Evolutionary conservation across 1,140 invertebrate species (phyloP).

Genomic region (Aphidius ervi): DNA sequence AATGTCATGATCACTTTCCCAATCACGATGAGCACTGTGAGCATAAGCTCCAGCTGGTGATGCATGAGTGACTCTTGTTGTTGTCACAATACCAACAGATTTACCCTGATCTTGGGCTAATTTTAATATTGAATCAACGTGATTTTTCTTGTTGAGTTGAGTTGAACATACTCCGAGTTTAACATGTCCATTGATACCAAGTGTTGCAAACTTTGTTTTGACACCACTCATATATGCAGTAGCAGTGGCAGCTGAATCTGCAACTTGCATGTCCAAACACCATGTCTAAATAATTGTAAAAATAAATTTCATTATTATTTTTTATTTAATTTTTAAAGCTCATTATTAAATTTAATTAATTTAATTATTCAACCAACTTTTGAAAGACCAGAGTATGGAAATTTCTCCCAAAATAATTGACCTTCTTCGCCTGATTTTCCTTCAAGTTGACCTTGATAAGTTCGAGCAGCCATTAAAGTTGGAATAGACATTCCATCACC

Average conservation of each 20-base stretch:
- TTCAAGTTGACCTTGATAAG: conserved; percentile 60
- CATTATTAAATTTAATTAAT: too few species aligned
- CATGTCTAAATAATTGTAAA: conserved; percentile 62
- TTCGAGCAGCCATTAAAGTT: conserved; percentile 65
- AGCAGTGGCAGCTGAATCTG: conserved; percentile 78
- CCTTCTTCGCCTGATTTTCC: conserved; percentile 49
- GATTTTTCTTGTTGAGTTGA: conserved; percentile 56
- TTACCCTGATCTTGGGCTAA: conserved; percentile 72
- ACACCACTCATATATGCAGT: conserved; percentile 82
- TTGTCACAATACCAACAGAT: conserved; percentile 66
- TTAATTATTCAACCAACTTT: conserved; percentile 58
- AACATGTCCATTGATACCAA: conserved; percentile 71
- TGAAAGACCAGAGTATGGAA: conserved; percentile 69
- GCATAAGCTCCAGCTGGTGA: conserved; percentile 60
- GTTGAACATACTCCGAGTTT: conserved; percentile 58
- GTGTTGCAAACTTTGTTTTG: conserved; percentile 75
- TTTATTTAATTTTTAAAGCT: too few species aligned
- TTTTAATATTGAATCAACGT: conserved; percentile 63
- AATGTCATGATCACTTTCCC: conserved; percentile 48
- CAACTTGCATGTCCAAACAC: conserved; percentile 73
- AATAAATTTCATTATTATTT: too few species aligned
- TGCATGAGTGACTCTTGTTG: conserved; percentile 57
- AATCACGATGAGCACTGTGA: conserved; percentile 48
- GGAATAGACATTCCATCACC: conserved; percentile 75
- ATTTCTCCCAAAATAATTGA: conserved; percentile 64